Base-by-base conservation (phyloP, 2,888 invertebrate genomes). In the Epicampocera succincta region DNA sequence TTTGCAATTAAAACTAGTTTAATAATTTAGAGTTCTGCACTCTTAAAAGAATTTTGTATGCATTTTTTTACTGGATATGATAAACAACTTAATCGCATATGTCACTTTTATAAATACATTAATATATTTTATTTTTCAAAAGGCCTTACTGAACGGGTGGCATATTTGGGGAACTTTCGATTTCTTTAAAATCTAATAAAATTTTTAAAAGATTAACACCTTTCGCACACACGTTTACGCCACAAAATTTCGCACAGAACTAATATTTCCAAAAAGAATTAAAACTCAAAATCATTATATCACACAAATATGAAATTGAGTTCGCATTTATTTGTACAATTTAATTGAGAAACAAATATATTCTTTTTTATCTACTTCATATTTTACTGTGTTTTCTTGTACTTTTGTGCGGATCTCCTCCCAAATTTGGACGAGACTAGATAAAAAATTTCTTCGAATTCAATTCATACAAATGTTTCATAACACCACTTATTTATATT, bases 71-170 rank as follows among this genome's bases (percentile, higher is more conserved):
- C 1, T 33, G 33, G 6, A 33, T 33, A 33, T 9, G 8, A 33
- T 5, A 33, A 6, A 8, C 33, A 33, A 33, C 3, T 33, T 9
- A 33, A 33, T 33, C 8, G 8, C 9, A 9, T 33, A 33, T 33
- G 9, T 33, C 33, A 33, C 33, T 33, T 33, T 33, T 33, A 33
- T 6, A 9, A 33, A 8, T 33, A 33, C 8, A 8, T 48, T 48
- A 11, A 17, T 38, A 5, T 77, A 46, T 69, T 25, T 56, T 25
- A 1, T 50, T 73, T 68, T 73, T 56, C 25, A 21, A 25, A 11
- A 54, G 71, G 60, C 52, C 85, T 84, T 85, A 85, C 85, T 85
- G 80, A 71, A 85, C 83, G 46, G 85, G 85, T 78, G 85, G 82
- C 85, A 85, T 84, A 72, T 80, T 78, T 48, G 54, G 17, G n/a